Percentiles rank a stretch among this genome's conserved stretches.
phyloP scores from a whole-genome alignment of 2,888 invertebrate species.

The Cryptus armator region DNA sequence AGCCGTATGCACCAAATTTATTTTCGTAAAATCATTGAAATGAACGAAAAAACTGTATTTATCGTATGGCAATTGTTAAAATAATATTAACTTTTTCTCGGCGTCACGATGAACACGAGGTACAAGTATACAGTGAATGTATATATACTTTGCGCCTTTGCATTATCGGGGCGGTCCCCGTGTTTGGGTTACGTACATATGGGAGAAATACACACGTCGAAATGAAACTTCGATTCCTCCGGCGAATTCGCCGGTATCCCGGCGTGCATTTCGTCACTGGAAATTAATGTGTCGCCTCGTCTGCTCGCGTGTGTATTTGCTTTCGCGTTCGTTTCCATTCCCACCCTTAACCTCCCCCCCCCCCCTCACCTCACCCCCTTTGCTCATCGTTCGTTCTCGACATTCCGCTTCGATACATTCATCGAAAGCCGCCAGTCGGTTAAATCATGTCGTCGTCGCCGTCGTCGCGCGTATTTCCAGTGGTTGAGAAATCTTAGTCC shows the following conservation, averaged over 20 bases:
- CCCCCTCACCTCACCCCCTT: background rate
- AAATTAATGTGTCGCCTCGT: slow-evolving; percentile 48
- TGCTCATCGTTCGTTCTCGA: slow-evolving; percentile 43
- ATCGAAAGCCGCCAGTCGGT: slow-evolving; percentile 51
- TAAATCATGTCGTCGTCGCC: slow-evolving; percentile 51
- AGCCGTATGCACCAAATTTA: too few species aligned
- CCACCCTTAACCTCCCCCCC: background rate
- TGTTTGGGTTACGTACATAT: background rate
- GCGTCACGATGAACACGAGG: too few species aligned
- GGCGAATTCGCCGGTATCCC: slow-evolving; percentile 40
- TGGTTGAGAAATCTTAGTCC: slow-evolving; percentile 44
- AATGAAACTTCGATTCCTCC: slow-evolving; percentile 50
- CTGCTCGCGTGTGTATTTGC: slow-evolving; percentile 38
- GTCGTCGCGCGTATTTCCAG: slow-evolving; percentile 10
- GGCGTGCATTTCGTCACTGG: slow-evolving; percentile 9
- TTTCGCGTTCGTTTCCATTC: slow-evolving; percentile 16
- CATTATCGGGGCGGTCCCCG: background rate
- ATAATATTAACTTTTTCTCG: too few species aligned
- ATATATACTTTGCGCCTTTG: background rate
- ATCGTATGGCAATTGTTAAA: too few species aligned
- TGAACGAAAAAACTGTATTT: too few species aligned
- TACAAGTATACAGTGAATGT: background rate
- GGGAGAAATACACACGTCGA: slow-evolving; percentile 2
- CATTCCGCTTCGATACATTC: slow-evolving; percentile 60
- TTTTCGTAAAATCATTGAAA: too few species aligned